These are phyloP conservation scores for Balaeniceps rex DNA, from an alignment of 2,113 vertebrate genomes.

Conservation along the genomic window DNA sequence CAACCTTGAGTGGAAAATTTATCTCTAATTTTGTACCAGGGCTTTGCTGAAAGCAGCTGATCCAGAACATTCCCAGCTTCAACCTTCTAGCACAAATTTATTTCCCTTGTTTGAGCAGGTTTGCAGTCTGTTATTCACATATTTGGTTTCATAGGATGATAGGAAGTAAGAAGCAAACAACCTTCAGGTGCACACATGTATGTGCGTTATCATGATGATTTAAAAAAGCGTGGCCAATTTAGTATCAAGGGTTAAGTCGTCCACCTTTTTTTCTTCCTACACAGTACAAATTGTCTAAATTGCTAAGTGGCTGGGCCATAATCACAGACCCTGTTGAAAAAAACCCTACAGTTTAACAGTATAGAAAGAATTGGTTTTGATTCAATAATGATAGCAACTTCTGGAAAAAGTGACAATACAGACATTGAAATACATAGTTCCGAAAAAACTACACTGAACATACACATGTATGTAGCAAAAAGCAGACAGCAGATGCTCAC, in stretches of 20 bases:
- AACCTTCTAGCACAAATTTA: background rate
- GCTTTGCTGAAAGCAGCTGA: background rate
- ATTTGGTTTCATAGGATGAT: fast-evolving
- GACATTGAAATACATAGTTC: background rate
- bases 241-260: background rate
- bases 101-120: background rate
- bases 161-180: background rate
- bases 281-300: background rate
- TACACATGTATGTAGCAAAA: background rate
- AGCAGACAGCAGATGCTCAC: background rate
- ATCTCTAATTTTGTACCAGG: background rate
- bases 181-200: background rate
- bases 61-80: background rate
- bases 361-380: background rate
- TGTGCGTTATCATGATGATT: fast-evolving
- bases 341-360: background rate
- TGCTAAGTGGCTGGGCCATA: background rate
- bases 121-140: background rate
- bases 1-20: background rate
- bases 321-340: background rate
- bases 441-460: background rate
- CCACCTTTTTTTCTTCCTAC: background rate
- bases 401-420: background rate
- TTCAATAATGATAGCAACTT: background rate
- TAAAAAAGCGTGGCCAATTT: background rate